Evolutionary conservation across 2,797 vertebrate species (phyloP), one percentile per base, ranked within the genome.

Genomic region (Sphenopsis melanotis): DNA sequence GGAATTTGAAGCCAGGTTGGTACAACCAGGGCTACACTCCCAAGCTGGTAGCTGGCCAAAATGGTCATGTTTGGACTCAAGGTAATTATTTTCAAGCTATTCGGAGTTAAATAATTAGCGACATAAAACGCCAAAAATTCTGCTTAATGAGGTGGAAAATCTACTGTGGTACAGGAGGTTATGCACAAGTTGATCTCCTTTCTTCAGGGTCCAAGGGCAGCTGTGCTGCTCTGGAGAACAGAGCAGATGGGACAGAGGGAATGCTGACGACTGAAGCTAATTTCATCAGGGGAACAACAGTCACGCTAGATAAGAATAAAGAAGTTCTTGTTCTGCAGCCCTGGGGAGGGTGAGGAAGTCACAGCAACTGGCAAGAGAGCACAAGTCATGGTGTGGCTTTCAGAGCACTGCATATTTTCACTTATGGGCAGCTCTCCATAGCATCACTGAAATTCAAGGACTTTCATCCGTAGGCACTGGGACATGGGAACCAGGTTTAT

Each of bases 281-380:
- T 57, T 30, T 26, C 65, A 66, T 52, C 27, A n/a, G 6, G 41
- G 56, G 47, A 91, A 59, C 39, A 39, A 89, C 1, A n/a, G 7
- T 32, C 68, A 34, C 1, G 0, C 59, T 85, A 72, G 79, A 5
- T 8, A 34, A 41, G 69, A 80, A 91, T 83, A 92, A 91, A 90
- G 79, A 27, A 63, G 36, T 6, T 34, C 83, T 76, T 91, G 90
- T 78, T 92, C 65, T 49, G 42, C 50, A 34, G 50, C 22, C 12
- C 65, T 42, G 46, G 89, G 53, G 68, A 79, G 39, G 34, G 71
- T 32, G 14, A 53, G 64, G 86, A 94, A 92, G 90, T 92, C 83
- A 84, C 79, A 82, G 93, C 83, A 94, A 91, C 83, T 53, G 61
- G 79, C 52, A 60, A 27, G 41, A 60, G 56, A 83, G 83, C 53